These are phyloP conservation scores for Decapterus maruadsi DNA, from an alignment of 2,797 vertebrate genomes.

Conservation along the genomic window DNA sequence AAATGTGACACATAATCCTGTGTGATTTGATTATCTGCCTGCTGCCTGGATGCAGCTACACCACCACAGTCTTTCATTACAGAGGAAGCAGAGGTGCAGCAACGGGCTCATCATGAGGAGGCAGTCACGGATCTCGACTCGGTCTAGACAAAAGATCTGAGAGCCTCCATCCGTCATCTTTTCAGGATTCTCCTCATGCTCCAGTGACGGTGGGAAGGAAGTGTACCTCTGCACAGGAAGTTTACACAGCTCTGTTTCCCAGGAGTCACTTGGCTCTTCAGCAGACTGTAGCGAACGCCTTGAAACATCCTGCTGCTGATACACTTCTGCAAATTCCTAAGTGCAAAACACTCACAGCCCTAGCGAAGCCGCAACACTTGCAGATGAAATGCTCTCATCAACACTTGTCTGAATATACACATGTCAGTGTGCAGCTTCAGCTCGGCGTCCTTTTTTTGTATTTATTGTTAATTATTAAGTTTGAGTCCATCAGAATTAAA, in stretches of 20 bases:
- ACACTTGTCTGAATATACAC: conserved; percentile 9
- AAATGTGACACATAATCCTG: conserved; percentile 68
- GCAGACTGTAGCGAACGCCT: conserved; percentile 54
- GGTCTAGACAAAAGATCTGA: conserved; percentile 61
- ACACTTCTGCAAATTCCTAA: conserved; percentile 42
- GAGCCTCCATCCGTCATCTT: conserved; percentile 65
- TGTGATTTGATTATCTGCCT: conserved; percentile 73
- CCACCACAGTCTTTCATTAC: conserved; percentile 59
- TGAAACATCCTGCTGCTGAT: conserved; percentile 61
- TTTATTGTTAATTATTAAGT: conserved; percentile 1
- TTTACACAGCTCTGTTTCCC: conserved; percentile 62
- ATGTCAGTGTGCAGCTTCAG: background rate
- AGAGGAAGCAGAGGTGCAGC: conserved; percentile 37
- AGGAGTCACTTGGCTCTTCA: conserved; percentile 60
- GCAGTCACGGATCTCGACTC: conserved; percentile 63
- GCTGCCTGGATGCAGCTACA: conserved; percentile 45
- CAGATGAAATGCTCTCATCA: conserved; percentile 15
- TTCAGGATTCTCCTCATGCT: conserved; percentile 62
- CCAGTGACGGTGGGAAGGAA: conserved; percentile 65
- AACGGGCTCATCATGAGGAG: conserved; percentile 58
- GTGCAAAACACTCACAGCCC: conserved; percentile 40
- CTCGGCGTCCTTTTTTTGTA: background rate
- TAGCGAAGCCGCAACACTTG: conserved; percentile 5
- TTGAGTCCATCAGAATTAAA: background rate
- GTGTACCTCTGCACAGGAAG: conserved; percentile 67